Evolutionary conservation across 1,140 invertebrate species (phyloP), one percentile per base, ranked within the genome.

Genomic region (Popillia japonica): DNA sequence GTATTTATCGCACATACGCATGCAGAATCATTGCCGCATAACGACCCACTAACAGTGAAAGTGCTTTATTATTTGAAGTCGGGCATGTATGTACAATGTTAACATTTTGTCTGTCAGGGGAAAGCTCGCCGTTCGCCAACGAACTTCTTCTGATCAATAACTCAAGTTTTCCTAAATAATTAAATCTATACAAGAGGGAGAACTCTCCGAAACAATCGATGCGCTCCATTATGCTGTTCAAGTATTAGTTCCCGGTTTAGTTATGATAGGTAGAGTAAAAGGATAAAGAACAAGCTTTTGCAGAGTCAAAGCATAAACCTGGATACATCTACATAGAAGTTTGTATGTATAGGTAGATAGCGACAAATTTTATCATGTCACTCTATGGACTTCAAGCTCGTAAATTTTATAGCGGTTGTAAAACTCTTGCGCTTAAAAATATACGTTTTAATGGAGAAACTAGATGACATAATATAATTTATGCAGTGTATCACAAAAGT

Each of bases 131-230:
- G 14, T 14, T 17, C 14, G 48, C 48, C 48, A 17, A 55, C 48
- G 48, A 55, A 55, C 0, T 55, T 55, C 48, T 6, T 17, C 11
- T 55, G 48, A 55, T 55, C 48, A 55, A 55, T 55, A 55, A 55
- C 48, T 55, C 48, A 17, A 55, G 48, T n/a, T 55, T 55, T 55
- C 48, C 48, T 55, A 55, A n/a, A 55, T 55, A 55, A 55, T 55
- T 55, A 55, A 55, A 55, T 55, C 48, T 55, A 6, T 55, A 55
- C 48, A 17, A 55, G 48, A 14, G 48, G 17, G 48, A 55, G 48
- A 55, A 55, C 48, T n/a, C 48, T 17, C 14, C 17, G 48, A 17
- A 55, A 55, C 14, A 55, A 55, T 55, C 48, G 48, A 17, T 55
- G 48, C 48, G 6, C 14, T 14, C 48, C 17, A 55, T 55, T 55